A percentile compares a stretch with the other conserved stretches of the same genome.
phyloP scores from a whole-genome alignment of 2,113 vertebrate species.

The Eurypyga helias region DNA sequence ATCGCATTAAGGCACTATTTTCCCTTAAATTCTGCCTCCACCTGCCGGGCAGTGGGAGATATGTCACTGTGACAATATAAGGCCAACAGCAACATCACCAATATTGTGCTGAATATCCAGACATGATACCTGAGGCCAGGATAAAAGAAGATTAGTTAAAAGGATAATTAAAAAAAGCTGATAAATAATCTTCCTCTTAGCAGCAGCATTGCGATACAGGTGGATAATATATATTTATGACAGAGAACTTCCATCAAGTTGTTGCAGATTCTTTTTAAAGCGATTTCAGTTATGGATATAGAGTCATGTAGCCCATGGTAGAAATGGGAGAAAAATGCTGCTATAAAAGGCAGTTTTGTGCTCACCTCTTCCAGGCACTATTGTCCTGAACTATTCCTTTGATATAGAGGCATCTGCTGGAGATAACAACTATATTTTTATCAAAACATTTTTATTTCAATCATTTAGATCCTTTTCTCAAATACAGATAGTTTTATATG shows the following conservation, averaged over 20 bases:
- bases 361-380: background rate
- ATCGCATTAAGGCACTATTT: background rate
- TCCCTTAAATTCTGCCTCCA: background rate
- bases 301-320: background rate
- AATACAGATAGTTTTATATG: background rate
- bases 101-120: background rate
- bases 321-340: background rate
- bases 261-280: background rate
- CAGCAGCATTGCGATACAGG: background rate
- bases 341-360: background rate
- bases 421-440: background rate
- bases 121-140: background rate
- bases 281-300: background rate
- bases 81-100: background rate
- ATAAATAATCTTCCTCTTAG: background rate
- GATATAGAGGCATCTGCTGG: background rate
- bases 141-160: background rate
- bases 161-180: background rate
- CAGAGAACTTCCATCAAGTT: background rate
- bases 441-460: background rate
- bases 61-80: background rate
- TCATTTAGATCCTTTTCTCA: background rate
- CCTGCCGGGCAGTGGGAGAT: background rate
- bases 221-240: background rate
- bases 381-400: background rate